phyloP scores from a whole-genome alignment of 2,113 vertebrate genomes.

The Varanus salvator region DNA sequence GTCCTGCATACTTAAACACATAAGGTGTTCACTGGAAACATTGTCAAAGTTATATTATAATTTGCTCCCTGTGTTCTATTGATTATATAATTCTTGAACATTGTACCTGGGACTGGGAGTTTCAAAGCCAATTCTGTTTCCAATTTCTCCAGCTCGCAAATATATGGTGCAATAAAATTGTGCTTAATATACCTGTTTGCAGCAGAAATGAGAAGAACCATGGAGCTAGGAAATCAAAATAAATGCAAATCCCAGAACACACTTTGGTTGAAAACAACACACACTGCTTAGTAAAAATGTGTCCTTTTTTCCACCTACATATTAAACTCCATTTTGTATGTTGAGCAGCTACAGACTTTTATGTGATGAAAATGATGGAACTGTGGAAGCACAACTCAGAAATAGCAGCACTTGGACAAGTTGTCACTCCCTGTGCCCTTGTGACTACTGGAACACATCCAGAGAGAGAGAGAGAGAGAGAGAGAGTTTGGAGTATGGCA shows the following conservation, averaged over 20 bases:
- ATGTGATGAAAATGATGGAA: no score
- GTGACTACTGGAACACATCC: neutral
- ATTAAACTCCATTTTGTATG: neutral
- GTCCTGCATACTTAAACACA: neutral
- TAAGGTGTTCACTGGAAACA: constrained; percentile 5
- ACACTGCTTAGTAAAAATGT: neutral
- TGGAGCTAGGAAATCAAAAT: neutral
- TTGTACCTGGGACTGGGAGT: neutral
- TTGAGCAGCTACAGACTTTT: neutral
- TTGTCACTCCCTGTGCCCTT: neutral
- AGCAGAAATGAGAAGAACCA: neutral
- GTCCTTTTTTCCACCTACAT: neutral
- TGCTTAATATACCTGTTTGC: neutral
- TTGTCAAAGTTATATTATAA: neutral
- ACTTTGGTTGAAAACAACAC: neutral
- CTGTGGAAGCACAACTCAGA: neutral
- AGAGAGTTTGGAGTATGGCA: neutral
- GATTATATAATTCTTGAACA: constrained; percentile 17
- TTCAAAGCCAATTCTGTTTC: neutral
- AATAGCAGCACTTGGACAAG: neutral
- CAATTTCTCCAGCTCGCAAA: neutral
- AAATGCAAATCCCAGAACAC: neutral
- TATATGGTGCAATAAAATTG: constrained; percentile 8
- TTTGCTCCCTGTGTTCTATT: neutral
- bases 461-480: neutral